These are phyloP conservation scores for Atta texana DNA, from an alignment of 1,140 invertebrate species.

Conservation along the genomic window DNA sequence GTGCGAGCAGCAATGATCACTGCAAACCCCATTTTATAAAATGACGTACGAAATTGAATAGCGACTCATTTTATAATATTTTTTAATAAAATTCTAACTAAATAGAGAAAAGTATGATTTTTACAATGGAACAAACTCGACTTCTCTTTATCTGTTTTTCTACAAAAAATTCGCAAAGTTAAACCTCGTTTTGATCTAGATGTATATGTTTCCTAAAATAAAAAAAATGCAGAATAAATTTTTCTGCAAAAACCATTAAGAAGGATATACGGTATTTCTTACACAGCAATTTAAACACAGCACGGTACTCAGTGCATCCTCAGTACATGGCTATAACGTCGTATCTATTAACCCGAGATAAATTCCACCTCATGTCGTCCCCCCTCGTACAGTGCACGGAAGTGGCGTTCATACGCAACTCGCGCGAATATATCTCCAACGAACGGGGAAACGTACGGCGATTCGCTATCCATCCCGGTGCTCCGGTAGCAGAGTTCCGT, in stretches of 20 bases:
- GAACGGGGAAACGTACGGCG: conserved; percentile 59
- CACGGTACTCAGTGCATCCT: conserved; percentile 10
- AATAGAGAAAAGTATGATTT: too few relatives aligned
- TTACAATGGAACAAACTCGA: too few relatives aligned
- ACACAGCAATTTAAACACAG: not conserved
- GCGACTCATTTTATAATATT: too few relatives aligned
- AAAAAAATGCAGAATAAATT: not conserved
- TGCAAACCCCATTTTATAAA: too few relatives aligned
- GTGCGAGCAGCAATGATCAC: too few relatives aligned
- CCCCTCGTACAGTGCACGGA: conserved; percentile 42
- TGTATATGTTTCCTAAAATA: not conserved
- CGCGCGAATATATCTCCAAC: conserved; percentile 62
- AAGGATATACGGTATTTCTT: not conserved
- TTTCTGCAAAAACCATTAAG: not conserved
- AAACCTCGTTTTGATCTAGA: too few relatives aligned
- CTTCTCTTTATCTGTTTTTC: too few relatives aligned
- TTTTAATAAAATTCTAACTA: too few relatives aligned
- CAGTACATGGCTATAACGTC: conserved; percentile 17
- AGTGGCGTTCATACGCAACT: conserved; percentile 47
- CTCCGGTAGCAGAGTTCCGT: conserved; percentile 63
- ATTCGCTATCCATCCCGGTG: conserved; percentile 60
- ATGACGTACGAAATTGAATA: too few relatives aligned
- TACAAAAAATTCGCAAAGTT: too few relatives aligned
- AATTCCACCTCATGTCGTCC: conserved; percentile 51
- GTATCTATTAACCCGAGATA: conserved; percentile 61